Percentiles rank a stretch among this genome's conserved stretches.
phyloP scores from a whole-genome alignment of 1,140 invertebrate genomes.

The Anastrepha obliqua region DNA sequence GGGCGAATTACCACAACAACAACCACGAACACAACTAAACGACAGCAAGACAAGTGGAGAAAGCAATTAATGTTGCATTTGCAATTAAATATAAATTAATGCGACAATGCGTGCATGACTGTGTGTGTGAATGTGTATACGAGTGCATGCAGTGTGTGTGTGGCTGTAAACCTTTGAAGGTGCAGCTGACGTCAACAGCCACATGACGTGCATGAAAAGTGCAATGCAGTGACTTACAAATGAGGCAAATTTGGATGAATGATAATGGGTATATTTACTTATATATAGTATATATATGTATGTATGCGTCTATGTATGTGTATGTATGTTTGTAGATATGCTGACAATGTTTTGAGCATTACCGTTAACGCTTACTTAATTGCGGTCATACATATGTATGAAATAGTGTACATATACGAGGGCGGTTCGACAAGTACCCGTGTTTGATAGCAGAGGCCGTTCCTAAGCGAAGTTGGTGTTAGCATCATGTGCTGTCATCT shows the following conservation, averaged over 20 bases:
- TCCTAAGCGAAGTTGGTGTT: too few relatives aligned
- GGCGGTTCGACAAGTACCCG: too few relatives aligned
- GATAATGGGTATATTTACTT: neutral
- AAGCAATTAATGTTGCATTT: constrained; percentile 39
- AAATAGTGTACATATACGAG: neutral
- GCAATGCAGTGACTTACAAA: neutral
- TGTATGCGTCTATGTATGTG: neutral
- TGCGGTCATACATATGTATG: neutral
- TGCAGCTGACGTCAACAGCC: neutral
- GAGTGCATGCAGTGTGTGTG: neutral
- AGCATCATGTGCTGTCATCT: too few relatives aligned
- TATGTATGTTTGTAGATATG: too few relatives aligned
- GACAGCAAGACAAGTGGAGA: neutral
- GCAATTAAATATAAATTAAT: neutral
- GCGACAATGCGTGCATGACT: neutral
- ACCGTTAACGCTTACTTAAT: neutral
- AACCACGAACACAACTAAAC: neutral
- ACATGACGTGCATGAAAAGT: neutral
- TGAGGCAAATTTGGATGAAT: neutral
- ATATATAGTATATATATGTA: neutral
- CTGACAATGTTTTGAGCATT: constrained; percentile 4
- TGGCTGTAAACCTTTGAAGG: neutral
- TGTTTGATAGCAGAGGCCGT: too few relatives aligned
- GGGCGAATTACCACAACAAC: neutral
- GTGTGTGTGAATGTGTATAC: neutral